Evolutionary conservation across 2,113 vertebrate species (phyloP).

Genomic region (Antigone vipio): DNA sequence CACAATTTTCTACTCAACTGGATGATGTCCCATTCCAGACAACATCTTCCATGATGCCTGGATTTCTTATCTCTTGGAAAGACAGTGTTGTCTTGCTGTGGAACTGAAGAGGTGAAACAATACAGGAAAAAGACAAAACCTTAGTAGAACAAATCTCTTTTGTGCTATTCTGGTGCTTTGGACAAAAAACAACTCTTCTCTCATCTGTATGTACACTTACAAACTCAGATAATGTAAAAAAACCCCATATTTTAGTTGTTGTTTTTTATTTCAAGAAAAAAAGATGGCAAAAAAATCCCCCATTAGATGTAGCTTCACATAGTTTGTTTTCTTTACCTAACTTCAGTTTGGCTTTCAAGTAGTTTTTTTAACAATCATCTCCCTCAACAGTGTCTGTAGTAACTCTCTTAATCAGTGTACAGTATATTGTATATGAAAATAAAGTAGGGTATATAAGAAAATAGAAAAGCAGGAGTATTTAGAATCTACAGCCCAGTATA

Average conservation of each 20-base stretch:
- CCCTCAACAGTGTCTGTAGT: not conserved
- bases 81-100: not conserved
- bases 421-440: not conserved
- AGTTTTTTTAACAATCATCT: not conserved
- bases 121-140: not conserved
- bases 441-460: not conserved
- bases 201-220: not conserved
- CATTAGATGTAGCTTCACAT: not conserved
- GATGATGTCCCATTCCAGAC: not conserved
- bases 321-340: not conserved
- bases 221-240: not conserved
- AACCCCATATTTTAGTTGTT: too few species aligned
- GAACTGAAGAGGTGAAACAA: not conserved
- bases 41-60: not conserved
- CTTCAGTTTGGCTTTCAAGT: not conserved
- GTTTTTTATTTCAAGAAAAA: not conserved
- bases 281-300: fast-evolving
- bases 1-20: not conserved
- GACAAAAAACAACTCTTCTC: not conserved
- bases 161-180: not conserved
- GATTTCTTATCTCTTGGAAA: not conserved
- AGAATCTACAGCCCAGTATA: not conserved
- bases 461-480: not conserved
- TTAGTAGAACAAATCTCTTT: not conserved
- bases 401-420: not conserved